phyloP scores from a whole-genome alignment of 1,140 invertebrate species.

The Mya arenaria region DNA sequence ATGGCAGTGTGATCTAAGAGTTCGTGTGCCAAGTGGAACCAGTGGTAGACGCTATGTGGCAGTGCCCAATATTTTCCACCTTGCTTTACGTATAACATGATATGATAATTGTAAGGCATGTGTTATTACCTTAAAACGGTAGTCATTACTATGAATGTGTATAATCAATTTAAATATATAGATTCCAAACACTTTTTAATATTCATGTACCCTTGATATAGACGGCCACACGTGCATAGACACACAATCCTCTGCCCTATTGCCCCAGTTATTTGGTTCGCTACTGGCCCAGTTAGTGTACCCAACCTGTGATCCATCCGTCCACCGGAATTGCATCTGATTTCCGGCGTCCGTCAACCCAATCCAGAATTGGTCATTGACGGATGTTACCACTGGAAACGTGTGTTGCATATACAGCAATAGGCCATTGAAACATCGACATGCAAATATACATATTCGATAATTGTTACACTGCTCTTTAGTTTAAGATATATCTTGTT shows the following conservation, averaged over 20 bases:
- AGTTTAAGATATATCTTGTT: too few species aligned
- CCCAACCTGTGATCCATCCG: slow-evolving; percentile 52
- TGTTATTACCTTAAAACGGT: neutral
- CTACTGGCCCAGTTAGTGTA: slow-evolving; percentile 66
- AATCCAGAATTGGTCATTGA: slow-evolving; percentile 50
- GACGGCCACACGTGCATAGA: slow-evolving; percentile 20
- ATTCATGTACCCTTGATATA: neutral
- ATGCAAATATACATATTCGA: too few species aligned
- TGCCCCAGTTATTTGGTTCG: slow-evolving; percentile 66
- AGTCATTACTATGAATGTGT: too few species aligned
- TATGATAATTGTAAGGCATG: neutral
- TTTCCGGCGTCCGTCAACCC: slow-evolving; percentile 64
- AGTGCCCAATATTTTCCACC: too few species aligned
- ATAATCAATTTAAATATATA: too few species aligned
- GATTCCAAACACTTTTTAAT: too few species aligned
- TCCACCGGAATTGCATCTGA: slow-evolving; percentile 65
- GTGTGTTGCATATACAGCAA: too few species aligned
- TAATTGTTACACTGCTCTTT: too few species aligned
- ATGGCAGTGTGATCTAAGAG: too few species aligned
- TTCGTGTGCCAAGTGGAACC: too few species aligned
- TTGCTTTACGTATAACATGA: neutral
- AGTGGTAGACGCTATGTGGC: too few species aligned
- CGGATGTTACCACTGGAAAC: slow-evolving; percentile 2
- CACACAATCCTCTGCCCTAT: slow-evolving; percentile 62
- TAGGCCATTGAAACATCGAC: too few species aligned